Percentiles rank a stretch among this genome's conserved stretches.
Evolutionary conservation across 2,113 vertebrate species (phyloP).

Genomic region (Oxygymnocypris stewartii): DNA sequence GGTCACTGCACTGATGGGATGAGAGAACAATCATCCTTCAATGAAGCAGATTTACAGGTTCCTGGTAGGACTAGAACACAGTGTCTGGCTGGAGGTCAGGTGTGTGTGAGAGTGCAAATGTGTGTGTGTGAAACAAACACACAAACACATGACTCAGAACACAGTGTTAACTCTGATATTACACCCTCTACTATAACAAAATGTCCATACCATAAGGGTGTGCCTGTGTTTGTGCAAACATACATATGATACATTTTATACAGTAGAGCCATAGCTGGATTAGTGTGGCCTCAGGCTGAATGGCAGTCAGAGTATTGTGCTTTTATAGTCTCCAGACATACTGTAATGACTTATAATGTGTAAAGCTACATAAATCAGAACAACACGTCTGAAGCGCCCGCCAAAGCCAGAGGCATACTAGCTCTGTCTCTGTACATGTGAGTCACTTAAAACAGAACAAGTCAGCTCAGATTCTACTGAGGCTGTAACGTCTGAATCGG

Average conservation of each 20-base stretch:
- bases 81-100: conserved; percentile 36
- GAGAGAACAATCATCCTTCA: conserved; percentile 51
- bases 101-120: conserved; percentile 24
- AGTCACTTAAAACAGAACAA: conserved; percentile 23
- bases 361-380: conserved; percentile 62
- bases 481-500: background rate
- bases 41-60: conserved; percentile 55
- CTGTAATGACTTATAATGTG: conserved; percentile 40
- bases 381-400: conserved; percentile 37
- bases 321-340: conserved; percentile 42
- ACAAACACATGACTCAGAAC: conserved; percentile 6
- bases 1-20: conserved; percentile 36
- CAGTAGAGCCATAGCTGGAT: background rate
- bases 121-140: conserved; percentile 28
- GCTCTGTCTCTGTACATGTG: background rate
- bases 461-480: background rate
- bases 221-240: background rate
- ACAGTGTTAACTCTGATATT: background rate
- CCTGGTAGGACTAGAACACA: conserved; percentile 51
- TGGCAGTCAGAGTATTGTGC: conserved; percentile 4
- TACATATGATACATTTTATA: background rate
- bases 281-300: conserved; percentile 13
- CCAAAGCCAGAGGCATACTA: conserved; percentile 35
- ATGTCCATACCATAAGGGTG: background rate
- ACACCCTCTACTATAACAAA: background rate